Conservation (phyloP, 2,113 vertebrate genomes). For the Chaenogobius annularis region DNA sequence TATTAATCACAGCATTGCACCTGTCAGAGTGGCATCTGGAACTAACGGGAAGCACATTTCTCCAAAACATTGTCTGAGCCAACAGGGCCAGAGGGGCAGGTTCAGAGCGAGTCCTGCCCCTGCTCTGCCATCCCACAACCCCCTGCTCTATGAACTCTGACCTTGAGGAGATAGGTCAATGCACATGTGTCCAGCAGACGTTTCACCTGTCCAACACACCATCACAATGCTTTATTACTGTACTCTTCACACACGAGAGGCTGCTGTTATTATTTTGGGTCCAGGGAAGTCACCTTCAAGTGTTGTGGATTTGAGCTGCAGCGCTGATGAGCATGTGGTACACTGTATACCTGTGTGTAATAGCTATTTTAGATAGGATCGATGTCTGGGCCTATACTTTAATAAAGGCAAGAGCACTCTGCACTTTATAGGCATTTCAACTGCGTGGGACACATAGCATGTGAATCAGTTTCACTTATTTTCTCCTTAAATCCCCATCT, state of each 20-base stretch:
- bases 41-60: constrained; percentile 91
- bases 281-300: constrained; percentile 43
- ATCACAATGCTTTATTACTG: constrained; percentile 6
- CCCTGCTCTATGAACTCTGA: constrained; percentile 45
- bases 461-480: constrained; percentile 79
- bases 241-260: constrained; percentile 11
- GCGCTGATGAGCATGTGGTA: constrained; percentile 45
- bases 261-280: constrained; percentile 10
- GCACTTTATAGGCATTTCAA: constrained; percentile 73
- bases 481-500: constrained; percentile 83
- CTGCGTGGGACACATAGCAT: constrained; percentile 78
- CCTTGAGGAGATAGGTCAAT: constrained; percentile 40
- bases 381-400: constrained; percentile 61
- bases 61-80: constrained; percentile 67
- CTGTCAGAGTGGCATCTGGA: constrained; percentile 97
- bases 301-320: constrained; percentile 25
- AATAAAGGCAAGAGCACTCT: constrained; percentile 70
- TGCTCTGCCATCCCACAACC: constrained; percentile 50
- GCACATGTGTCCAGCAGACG: constrained; percentile 14
- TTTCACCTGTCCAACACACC: constrained; percentile 54
- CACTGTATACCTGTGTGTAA: constrained; percentile 54
- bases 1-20: constrained; percentile 89
- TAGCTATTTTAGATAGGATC: constrained; percentile 74
- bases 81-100: constrained; percentile 65
- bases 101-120: constrained; percentile 52